Conservation (phyloP, 2,113 vertebrate species). For the Ammospiza nelsoni region DNA sequence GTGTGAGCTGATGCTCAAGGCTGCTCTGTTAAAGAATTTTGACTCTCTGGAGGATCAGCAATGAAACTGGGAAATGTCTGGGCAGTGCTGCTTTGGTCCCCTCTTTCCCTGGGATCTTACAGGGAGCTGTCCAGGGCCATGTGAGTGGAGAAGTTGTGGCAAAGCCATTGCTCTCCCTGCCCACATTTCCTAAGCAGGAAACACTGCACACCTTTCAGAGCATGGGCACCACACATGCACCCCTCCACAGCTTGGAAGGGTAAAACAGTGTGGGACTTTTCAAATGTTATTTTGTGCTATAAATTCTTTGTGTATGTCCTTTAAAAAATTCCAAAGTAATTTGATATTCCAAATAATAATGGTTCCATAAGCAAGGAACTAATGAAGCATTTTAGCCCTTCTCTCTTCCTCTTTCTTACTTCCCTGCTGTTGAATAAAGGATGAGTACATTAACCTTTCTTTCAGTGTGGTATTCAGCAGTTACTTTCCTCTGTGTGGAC, state of each 20-base stretch:
- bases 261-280: neutral
- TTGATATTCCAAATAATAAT: neutral
- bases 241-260: neutral
- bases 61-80: neutral
- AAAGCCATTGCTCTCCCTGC: neutral
- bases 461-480: neutral
- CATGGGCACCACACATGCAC: neutral
- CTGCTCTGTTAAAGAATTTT: neutral
- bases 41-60: neutral
- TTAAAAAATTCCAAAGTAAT: neutral
- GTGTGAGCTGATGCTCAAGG: neutral
- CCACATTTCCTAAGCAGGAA: neutral
- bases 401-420: neutral
- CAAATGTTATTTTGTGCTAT: neutral
- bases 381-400: neutral
- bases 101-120: neutral
- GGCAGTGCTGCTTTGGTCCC: neutral
- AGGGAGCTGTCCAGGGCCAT: neutral
- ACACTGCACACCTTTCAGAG: rapidly evolving
- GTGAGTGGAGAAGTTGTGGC: neutral
- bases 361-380: neutral
- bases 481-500: neutral
- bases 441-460: neutral
- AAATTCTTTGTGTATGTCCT: neutral
- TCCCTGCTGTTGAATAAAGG: neutral